Evolutionary conservation across 2,888 invertebrate species (phyloP), one percentile per base, ranked within the genome.

Genomic region (Heliconius erato): DNA sequence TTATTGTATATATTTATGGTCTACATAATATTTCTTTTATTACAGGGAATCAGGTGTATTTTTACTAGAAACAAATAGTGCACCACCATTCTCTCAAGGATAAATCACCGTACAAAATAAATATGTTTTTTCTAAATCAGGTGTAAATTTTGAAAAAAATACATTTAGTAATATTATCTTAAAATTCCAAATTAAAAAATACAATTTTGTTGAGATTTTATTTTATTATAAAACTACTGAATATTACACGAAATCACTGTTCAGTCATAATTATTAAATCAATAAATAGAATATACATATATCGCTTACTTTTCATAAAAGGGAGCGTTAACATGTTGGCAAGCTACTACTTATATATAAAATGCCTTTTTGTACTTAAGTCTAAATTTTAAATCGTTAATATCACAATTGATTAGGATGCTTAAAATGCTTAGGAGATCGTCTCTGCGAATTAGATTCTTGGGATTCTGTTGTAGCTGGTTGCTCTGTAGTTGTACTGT

Each of bases 371-470:
- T 95, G 94, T 94, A 94, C 93, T 91, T 90, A 91, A 84, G 83
- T 82, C 82, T 88, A 87, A 85, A 84, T 86, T 88, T 88, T 81
- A 78, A 74, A 83, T 82, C 79, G 79, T 79, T 81, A 72, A 82
- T 93, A 95, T 96, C 96, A 96, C 95, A 96, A 90, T 91, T 92
- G 92, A 86, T 96, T 96, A 76, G 96, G 96, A 88, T 96, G 96
- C 88, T 95, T 95, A 35, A 95, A 83, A 80, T 89, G 90, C 83
- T 95, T 95, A 68, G 94, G 90, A 23, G 86, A 89, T 87, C 92
- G 89, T 88, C 92, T 90, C 82, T 88, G 87, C 19, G 85, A 79
- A 28, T 32, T 49, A 9, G 83, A 84, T 81, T 91, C 91, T 83
- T 90, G 88, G 4, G 90, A 26, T 14, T 90, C 83, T 88, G 89